phyloP scores from a whole-genome alignment of 2,113 vertebrate species.

The Gorsachius goisagi region DNA sequence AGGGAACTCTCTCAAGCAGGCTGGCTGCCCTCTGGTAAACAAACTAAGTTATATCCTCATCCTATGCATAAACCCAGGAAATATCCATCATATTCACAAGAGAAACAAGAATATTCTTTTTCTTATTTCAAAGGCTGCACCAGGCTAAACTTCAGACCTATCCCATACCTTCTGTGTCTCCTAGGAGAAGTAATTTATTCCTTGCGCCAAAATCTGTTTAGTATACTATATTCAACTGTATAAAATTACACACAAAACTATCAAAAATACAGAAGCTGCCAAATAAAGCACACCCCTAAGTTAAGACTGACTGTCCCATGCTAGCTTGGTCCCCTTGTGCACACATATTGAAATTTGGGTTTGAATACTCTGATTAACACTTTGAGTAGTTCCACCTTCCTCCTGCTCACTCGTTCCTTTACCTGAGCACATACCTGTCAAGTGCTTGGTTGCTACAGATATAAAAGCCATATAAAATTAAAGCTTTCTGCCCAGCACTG shows the following conservation, averaged over 20 bases:
- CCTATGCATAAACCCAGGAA: not conserved
- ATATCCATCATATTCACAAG: not conserved
- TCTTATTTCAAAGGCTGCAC: not conserved
- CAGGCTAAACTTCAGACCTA: not conserved
- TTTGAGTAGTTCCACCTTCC: not conserved
- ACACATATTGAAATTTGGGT: not conserved
- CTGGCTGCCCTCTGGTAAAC: slow-evolving; percentile 10
- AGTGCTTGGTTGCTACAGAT: not conserved
- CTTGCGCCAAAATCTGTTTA: not conserved
- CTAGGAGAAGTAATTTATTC: not conserved
- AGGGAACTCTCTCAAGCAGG: not conserved
- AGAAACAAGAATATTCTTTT: not conserved
- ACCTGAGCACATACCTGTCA: not conserved
- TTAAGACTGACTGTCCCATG: not conserved
- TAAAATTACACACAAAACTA: not conserved
- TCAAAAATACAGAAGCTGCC: not conserved
- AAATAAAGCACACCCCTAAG: not conserved
- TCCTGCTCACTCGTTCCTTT: not conserved
- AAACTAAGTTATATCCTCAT: not conserved
- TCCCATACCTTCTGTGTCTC: not conserved
- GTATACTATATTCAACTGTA: not conserved
- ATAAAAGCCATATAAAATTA: not conserved
- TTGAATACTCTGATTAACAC: not conserved
- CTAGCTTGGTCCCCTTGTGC: not conserved
- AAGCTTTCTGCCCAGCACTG: not conserved